phyloP scores from a whole-genome alignment of 2,888 invertebrate genomes.

The Liodrosophila aerea region DNA sequence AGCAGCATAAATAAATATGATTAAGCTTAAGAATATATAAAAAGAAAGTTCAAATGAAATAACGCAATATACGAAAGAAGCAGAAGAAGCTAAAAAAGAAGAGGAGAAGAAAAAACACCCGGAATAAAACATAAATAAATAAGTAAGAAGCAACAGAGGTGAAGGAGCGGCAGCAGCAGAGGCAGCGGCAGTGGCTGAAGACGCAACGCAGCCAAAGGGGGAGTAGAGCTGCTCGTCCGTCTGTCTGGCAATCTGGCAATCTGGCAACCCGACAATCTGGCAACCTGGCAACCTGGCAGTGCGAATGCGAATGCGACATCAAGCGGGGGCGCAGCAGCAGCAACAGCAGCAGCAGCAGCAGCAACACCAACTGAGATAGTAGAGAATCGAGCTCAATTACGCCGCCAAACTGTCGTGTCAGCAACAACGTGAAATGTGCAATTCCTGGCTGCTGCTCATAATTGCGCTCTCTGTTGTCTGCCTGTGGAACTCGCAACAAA shows the following conservation, averaged over 20 bases:
- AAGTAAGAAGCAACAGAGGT: conserved; percentile 31
- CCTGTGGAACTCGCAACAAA: conserved; percentile 82
- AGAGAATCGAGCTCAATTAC: conserved; percentile 74
- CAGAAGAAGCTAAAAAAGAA: conserved; percentile 14
- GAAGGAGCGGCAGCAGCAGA: conserved; percentile 7
- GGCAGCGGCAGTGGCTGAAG: no score
- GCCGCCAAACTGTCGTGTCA: conserved; percentile 76
- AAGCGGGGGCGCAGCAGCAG: conserved; percentile 1
- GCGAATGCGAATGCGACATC: neutral
- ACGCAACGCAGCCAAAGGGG: no score
- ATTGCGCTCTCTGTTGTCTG: conserved; percentile 82
- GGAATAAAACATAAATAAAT: conserved; percentile 66
- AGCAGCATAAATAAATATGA: conserved; percentile 72
- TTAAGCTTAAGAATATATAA: conserved; percentile 76
- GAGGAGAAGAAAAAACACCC: conserved; percentile 16
- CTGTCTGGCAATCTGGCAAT: conserved; percentile 1
- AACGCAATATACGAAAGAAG: conserved; percentile 65
- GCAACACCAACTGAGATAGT: conserved; percentile 24
- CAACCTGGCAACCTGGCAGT: no score
- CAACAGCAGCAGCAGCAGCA: neutral
- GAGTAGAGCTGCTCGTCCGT: no score
- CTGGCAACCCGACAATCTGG: no score
- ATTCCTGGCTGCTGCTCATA: conserved; percentile 82
- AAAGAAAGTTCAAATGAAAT: conserved; percentile 73
- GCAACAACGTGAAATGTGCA: conserved; percentile 83